Evolutionary conservation across 1,140 invertebrate genomes (phyloP).

Genomic region (Plectrocnemia conspersa): DNA sequence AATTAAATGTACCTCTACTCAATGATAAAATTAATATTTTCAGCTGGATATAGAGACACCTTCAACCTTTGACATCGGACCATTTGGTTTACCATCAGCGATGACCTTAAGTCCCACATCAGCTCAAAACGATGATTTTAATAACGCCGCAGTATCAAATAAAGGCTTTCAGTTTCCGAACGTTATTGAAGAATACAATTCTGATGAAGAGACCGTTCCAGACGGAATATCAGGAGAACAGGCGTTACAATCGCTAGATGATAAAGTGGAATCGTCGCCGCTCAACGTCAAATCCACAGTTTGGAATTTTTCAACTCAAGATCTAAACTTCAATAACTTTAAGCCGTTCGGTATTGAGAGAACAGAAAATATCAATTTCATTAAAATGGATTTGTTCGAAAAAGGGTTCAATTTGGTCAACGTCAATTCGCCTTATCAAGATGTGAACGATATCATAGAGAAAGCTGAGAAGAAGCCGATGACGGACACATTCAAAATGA

Average conservation of each 20-base stretch:
- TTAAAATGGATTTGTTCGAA: slow-evolving; percentile 22
- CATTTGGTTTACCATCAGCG: slow-evolving; percentile 26
- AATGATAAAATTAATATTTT: slow-evolving; percentile 36
- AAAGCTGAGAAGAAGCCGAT: slow-evolving; percentile 45
- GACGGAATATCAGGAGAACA: slow-evolving; percentile 12
- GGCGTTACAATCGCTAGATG: slow-evolving; percentile 3
- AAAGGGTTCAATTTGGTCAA: slow-evolving; percentile 34
- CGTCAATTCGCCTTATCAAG: slow-evolving; percentile 40
- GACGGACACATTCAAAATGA: slow-evolving; percentile 43
- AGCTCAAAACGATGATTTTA: slow-evolving; percentile 5
- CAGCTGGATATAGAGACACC: slow-evolving; percentile 50
- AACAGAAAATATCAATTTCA: slow-evolving; percentile 24
- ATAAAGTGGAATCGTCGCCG: neutral
- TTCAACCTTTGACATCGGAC: slow-evolving; percentile 35
- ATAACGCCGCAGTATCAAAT: slow-evolving; percentile 40
- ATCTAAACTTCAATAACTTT: slow-evolving; percentile 44
- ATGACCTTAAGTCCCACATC: slow-evolving; percentile 26
- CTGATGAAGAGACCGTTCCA: slow-evolving; percentile 28
- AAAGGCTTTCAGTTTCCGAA: slow-evolving; percentile 47
- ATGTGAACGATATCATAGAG: slow-evolving; percentile 44
- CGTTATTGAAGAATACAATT: slow-evolving; percentile 43
- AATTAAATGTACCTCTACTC: too few relatives aligned
- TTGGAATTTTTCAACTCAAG: slow-evolving; percentile 44
- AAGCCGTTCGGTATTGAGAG: slow-evolving; percentile 48
- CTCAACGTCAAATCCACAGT: slow-evolving; percentile 28